Evolutionary conservation across 2,888 invertebrate species (phyloP), one percentile per base, ranked within the genome.

Genomic region (Deroplatys truncata): DNA sequence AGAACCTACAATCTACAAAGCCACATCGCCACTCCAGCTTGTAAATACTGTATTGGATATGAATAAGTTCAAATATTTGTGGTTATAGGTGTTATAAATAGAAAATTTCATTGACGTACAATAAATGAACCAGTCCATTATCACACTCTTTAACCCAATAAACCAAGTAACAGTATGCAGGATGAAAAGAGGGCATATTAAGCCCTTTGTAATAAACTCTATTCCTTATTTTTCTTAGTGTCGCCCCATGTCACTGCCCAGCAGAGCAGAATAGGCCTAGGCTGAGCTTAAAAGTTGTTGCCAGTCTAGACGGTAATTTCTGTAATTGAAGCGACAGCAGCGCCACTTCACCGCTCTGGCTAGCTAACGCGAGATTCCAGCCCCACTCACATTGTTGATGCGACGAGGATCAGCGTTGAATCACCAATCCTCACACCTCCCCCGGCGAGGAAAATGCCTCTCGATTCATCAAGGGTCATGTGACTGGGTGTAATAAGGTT

Each of bases 281-380:
- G 56, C 35, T 43, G n/a, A 28, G 85, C 28, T 56, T 85, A 56
- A 56, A 85, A 85, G 56, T 85, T 85, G 85, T 28, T n/a, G 56
- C 28, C 15, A 0, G 43, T 2, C 86, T n/a, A 86, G 49, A 86
- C 86, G 56, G 84, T 84, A 88, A 88, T 88, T 84, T 88, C 84
- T 28, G 88, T 88, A 89, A 89, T 89, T 49, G 89, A 85, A 89
- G 35, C 83, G 25, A 82, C 89, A 72, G 56, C 20, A 72, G 56
- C 20, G 15, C 56, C 15, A 20, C 56, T 20, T 72, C 20, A 20
- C 20, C 25, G 1, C 25, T 20, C 20, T 16, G 7, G 56, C 28
- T 20, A 89, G 29, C 43, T 29, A 86, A 72, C 31, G 28, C 28
- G 84, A 88, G 84, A 84, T 88, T 56, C 84, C 49, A 86, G 8